Evolutionary conservation across 2,888 invertebrate species (phyloP).

Genomic region (Leucozona laternaria): DNA sequence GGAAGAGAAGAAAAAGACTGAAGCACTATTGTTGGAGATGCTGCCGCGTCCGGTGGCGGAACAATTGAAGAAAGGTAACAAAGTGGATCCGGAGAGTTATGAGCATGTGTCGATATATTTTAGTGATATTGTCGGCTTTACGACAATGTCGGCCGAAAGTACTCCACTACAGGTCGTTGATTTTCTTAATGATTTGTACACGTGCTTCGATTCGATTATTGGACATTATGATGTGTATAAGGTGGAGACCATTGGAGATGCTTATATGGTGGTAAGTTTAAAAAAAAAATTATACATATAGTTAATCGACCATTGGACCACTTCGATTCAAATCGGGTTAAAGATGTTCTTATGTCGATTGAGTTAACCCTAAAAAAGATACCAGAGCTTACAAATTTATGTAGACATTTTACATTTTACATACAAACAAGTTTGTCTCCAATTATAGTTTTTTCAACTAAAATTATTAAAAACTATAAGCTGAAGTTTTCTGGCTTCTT

Average conservation of each 20-base stretch:
- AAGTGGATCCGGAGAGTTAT: conserved; percentile 95
- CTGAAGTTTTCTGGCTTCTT: too few species aligned
- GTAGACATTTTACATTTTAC: too few species aligned
- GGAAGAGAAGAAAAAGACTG: conserved; percentile 98
- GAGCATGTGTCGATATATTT: conserved; percentile 95
- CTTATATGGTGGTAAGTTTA: conserved; percentile 92
- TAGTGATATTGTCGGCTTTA: conserved; percentile 97
- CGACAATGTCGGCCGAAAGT: conserved; percentile 95
- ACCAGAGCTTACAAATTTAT: too few species aligned
- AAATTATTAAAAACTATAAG: too few species aligned
- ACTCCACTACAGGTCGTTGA: conserved; percentile 96
- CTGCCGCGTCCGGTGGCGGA: conserved; percentile 95
- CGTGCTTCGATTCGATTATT: conserved; percentile 96
- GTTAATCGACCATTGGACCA: neutral
- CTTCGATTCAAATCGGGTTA: conserved; percentile 72
- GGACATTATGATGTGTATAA: conserved; percentile 97
- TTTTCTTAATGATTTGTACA: conserved; percentile 96
- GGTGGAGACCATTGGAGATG: conserved; percentile 96
- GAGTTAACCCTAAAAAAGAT: too few species aligned
- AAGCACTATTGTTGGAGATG: conserved; percentile 94
- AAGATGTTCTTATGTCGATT: neutral
- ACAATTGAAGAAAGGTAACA: conserved; percentile 94
- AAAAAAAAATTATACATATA: neutral
- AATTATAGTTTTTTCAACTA: too few species aligned
- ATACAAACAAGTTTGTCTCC: too few species aligned